Conservation (phyloP, 2,113 vertebrate genomes). For the Anhinga anhinga region DNA sequence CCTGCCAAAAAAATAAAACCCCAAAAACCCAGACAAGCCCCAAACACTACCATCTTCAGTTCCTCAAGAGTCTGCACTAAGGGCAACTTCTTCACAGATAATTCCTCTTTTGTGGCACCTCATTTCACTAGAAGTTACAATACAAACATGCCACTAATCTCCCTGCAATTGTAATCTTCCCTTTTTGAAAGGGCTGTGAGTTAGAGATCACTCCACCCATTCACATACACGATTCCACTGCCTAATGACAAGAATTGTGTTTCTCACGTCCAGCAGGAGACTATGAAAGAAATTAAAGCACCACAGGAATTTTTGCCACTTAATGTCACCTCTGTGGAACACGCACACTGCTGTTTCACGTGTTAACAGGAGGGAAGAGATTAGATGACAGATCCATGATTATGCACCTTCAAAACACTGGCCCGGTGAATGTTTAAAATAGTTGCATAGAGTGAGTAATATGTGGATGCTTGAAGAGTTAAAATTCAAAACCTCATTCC, state of each 20-base stretch:
- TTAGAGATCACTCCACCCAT: neutral
- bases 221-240: neutral
- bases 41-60: neutral
- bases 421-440: neutral
- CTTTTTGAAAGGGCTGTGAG: neutral
- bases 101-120: neutral
- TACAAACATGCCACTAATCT: neutral
- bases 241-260: neutral
- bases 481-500: neutral
- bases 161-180: neutral
- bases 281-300: neutral
- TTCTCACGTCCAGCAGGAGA: neutral
- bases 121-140: neutral
- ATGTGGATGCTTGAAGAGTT: neutral
- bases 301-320: neutral
- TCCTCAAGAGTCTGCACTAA: neutral
- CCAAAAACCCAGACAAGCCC: neutral
- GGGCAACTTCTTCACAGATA: neutral
- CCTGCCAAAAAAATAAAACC: neutral
- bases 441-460: neutral
- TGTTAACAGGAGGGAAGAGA: neutral
- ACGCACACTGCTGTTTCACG: neutral
- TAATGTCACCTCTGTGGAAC: neutral
- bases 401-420: neutral
- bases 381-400: neutral